phyloP scores from a whole-genome alignment of 2,888 invertebrate genomes.

The Yponomeuta malinellus region DNA sequence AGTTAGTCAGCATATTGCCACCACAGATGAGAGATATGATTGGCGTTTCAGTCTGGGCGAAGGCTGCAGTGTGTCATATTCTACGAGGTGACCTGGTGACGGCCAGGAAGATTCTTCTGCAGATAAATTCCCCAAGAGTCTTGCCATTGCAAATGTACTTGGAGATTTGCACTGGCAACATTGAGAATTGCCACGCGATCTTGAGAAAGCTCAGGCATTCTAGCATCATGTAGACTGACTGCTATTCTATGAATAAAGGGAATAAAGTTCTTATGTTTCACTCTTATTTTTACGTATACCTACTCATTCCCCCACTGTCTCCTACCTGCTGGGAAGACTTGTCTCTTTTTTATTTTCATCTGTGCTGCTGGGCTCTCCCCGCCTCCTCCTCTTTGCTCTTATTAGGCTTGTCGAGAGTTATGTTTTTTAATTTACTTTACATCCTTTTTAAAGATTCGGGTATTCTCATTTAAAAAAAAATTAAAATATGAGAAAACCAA shows the following conservation, averaged over 20 bases:
- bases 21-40: slow-evolving; percentile 64
- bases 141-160: slow-evolving; percentile 74
- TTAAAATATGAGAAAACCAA: too few relatives aligned
- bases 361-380: too few relatives aligned
- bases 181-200: slow-evolving; percentile 67
- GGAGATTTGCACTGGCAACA: slow-evolving; percentile 71
- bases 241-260: slow-evolving; percentile 25
- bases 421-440: too few relatives aligned
- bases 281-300: background rate
- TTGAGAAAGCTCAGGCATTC: slow-evolving; percentile 52
- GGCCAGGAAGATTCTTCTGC: slow-evolving; percentile 64
- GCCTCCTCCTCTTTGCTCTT: too few relatives aligned
- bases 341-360: too few relatives aligned
- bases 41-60: slow-evolving; percentile 70
- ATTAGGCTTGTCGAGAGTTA: too few relatives aligned
- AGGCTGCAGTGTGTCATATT: slow-evolving; percentile 69
- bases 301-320: background rate
- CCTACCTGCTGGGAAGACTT: too few relatives aligned
- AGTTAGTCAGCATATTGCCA: slow-evolving; percentile 60
- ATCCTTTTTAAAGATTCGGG: too few relatives aligned
- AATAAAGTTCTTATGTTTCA: slow-evolving; percentile 26
- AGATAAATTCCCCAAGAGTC: slow-evolving; percentile 66
- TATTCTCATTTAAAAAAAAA: too few relatives aligned
- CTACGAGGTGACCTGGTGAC: slow-evolving; percentile 63
- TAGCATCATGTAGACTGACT: slow-evolving; percentile 7